Evolutionary conservation across 2,888 invertebrate genomes (phyloP), one percentile per base, ranked within the genome.

Genomic region (Lasioglossum pauxillum): DNA sequence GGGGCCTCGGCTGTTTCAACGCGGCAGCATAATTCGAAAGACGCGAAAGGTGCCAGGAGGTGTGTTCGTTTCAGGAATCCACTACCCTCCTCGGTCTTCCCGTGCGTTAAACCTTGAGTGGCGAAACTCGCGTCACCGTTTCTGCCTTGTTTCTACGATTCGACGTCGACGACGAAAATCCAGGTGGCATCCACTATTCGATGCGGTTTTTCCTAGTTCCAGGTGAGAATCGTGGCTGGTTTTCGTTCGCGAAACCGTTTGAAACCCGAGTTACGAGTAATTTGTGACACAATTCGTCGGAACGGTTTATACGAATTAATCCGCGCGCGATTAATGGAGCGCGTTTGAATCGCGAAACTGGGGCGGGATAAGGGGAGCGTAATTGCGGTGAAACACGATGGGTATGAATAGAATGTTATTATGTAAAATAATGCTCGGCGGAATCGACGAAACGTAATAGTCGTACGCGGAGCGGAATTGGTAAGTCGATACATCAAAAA

Each of bases 41-140:
- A 84, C 85, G 83, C 72, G 76, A 81, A 69, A 82, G 81, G 72
- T 60, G 76, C 69, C 76, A 79, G 77, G 60, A 69, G 82, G 79
- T 75, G 67, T 60, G 80, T 82, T 83, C 83, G 80, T 85, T 85
- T 83, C 82, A 41, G 5, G 81, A 89, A 79, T 64, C 82, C 85
- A 87, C 86, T 88, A 87, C 77, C 83, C 88, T 86, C 83, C 87
- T 27, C 5, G 8, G 19, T 85, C 88, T 85, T 88, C 85, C 89
- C 89, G 92, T 90, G 92, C 89, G 91, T 91, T 91, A 92, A n/a
- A n/a, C 57, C 57, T n/a, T 10, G 90, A 89, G 87, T 90, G 91
- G 90, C 89, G 89, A 86, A 85, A 88, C 81, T 60, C 71, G 78
- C 35, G 78, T 75, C 81, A 72, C 80, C 82, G 86, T 92, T 91